Evolutionary conservation across 2,888 invertebrate species (phyloP), one percentile per base, ranked within the genome.

Genomic region (Synergus gifuensis): DNA sequence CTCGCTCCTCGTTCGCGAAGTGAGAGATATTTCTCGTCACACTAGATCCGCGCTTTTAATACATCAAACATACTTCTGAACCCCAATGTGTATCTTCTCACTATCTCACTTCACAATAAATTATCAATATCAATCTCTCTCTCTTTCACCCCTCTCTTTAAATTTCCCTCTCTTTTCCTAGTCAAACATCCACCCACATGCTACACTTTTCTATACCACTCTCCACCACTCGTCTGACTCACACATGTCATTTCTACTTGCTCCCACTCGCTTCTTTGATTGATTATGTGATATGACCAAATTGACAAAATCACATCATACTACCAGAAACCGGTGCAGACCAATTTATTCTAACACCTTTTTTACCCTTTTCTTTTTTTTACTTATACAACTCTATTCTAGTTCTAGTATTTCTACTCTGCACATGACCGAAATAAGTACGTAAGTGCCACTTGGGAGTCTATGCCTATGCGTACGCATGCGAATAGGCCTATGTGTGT

Each of bases 1-100:
- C n/a, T 64, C 64, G 64, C n/a, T 67, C 18, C 49, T 60, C 44
- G 77, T 76, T 77, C 77, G 76, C 22, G 66, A 67, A 16, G 18
- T 67, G 44, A 44, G 42, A 44, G 66, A 67, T 12, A 67, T 42
- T 67, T 44, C 18, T 67, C 66, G 66, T 44, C 66, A 9, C 42
- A 9, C 3, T 8, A 12, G 18, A 42, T 14, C 18, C 18, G 18
- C 66, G 22, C 42, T 67, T 44, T 67, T n/a, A 18, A 40, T 22
- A 40, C 9, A 8, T 28, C 22, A 36, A 12, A 64, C 9, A 64
- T 64, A 64, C 66, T 67, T 63, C 14, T 36, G 63, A 63, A 36
- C 36, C 36, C 36, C 36, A 36, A 36, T 36, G 36, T 36, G 36
- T 36, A 36, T 5, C 7, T 36, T 36, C 36, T 36, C 36, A 42